Percentiles rank a stretch among this genome's conserved stretches.
These are phyloP conservation scores for Lontra canadensis DNA, from an alignment of 2,113 vertebrate genomes.

Conservation along the genomic window DNA sequence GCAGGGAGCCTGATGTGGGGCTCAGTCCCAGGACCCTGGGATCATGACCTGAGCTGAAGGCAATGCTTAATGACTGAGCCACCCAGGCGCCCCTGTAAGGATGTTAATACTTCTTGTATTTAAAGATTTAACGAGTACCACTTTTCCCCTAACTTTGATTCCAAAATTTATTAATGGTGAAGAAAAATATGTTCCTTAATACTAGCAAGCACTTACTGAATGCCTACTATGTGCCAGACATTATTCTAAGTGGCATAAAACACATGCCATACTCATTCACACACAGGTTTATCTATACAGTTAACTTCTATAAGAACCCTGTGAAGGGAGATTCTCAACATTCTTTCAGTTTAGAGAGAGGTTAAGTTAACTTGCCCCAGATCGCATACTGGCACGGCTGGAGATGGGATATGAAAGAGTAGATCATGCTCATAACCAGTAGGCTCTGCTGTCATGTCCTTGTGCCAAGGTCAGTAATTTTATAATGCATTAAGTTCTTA, in stretches of 20 bases:
- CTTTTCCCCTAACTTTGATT: not conserved
- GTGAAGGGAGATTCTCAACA: not conserved
- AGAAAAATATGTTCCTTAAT: not conserved
- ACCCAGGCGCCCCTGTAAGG: too few relatives aligned
- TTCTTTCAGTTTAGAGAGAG: not conserved
- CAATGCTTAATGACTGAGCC: too few relatives aligned
- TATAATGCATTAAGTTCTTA: not conserved
- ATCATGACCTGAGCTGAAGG: too few relatives aligned
- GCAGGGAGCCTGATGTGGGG: too few relatives aligned
- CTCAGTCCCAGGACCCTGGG: too few relatives aligned
- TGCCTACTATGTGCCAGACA: not conserved
- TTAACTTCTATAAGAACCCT: not conserved
- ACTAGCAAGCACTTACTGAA: not conserved
- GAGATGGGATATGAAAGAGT: not conserved
- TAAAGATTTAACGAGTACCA: not conserved
- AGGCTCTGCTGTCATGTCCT: not conserved
- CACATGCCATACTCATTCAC: not conserved
- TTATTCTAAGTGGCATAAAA: not conserved
- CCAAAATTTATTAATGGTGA: not conserved
- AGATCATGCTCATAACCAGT: not conserved
- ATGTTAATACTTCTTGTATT: not conserved
- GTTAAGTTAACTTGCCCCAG: not conserved
- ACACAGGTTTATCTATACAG: not conserved
- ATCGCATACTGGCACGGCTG: not conserved
- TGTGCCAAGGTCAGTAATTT: not conserved